Evolutionary conservation across 2,113 vertebrate genomes (phyloP), one percentile per base, ranked within the genome.

Genomic region (Dromaius novaehollandiae): DNA sequence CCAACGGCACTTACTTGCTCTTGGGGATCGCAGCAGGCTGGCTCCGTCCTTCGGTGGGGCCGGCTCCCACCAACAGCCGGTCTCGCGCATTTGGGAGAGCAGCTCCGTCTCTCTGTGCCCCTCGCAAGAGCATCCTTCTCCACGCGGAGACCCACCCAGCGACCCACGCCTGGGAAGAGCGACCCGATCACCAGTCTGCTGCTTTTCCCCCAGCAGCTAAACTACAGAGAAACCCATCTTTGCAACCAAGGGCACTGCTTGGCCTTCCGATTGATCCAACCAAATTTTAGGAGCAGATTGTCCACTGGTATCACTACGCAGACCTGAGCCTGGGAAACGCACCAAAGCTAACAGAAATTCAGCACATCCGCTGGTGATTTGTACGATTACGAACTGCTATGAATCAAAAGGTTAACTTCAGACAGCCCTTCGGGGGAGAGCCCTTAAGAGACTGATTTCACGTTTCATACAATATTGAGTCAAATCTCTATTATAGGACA

Each of bases 31-130:
- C 66, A 70, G 22, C 22, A 22, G 0, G 1, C 20, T 32, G 58
- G 42, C 60, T 63, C 81, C 46, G 7, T 38, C 79, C 44, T 26
- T 53, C 22, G 50, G 50, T 12, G 17, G 34, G 44, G 34, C 30
- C 6, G 30, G 20, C 28, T 69, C 34, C 10, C 55, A 18, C 3
- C 68, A 5, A 7, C 1, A 7, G 34, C 60, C 60, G 50, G 28
- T 42, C 44, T 32, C 0, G 5, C 40, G 13, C 9, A 5, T 15
- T 7, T 30, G 26, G 50, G 50, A 86, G 32, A 60, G 50, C 26
- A 66, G 44, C 44, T 80, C 15, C 1, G 0, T 4, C 7, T 30
- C 68, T n/a, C 42, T 69, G 0, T 5, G n/a, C 16, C 38, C 74
- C 48, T 71, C 9, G 9, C 9, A 40, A 26, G 63, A 91, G 46